A percentile compares a stretch with the other conserved stretches of the same genome.
Conservation (phyloP, 2,113 vertebrate genomes). For the Eurypyga helias region DNA sequence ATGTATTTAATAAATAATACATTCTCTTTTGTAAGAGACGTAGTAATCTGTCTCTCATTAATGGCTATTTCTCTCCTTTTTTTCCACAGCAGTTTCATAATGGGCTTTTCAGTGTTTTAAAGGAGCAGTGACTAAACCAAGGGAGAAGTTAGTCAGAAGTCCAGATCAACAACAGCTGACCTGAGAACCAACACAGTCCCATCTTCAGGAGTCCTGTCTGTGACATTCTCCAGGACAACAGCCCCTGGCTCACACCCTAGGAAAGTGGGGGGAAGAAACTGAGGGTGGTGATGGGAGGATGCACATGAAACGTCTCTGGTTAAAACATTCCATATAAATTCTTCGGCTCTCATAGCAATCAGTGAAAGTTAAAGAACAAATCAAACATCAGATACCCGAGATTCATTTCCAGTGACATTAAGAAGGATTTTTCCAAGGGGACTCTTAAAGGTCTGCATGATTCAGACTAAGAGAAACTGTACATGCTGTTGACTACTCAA, state of each 20-base stretch:
- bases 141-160: not conserved
- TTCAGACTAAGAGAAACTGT: not conserved
- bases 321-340: not conserved
- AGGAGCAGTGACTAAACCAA: not conserved
- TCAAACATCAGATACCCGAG: not conserved
- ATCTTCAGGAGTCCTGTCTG: not conserved
- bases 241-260: not conserved
- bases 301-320: not conserved
- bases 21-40: not conserved
- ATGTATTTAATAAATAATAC: not conserved
- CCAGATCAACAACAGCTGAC: not conserved
- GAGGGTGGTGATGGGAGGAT: not conserved
- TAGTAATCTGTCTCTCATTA: not conserved
- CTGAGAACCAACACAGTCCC: not conserved
- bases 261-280: not conserved
- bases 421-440: not conserved
- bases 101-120: not conserved
- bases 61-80: not conserved
- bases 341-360: not conserved
- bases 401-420: not conserved
- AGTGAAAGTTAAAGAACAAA: not conserved
- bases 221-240: not conserved
- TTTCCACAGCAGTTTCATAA: not conserved
- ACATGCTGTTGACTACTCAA: not conserved
- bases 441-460: not conserved